Conservation (phyloP, 37 sponge, comb jelly and placozoan species). For the Aphrocallistes beatrix region DNA sequence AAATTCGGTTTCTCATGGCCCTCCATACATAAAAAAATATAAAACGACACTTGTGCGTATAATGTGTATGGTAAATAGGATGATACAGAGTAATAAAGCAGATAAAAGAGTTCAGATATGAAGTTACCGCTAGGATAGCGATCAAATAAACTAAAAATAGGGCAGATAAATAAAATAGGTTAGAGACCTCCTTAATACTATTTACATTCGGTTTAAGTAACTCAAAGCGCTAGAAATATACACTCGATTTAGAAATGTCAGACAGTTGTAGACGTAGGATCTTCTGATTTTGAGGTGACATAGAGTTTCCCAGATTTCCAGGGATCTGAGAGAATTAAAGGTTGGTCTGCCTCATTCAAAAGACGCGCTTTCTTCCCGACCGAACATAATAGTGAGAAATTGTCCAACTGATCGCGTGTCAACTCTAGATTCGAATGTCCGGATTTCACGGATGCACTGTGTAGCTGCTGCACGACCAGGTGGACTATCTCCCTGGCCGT, state of each 20-base stretch:
- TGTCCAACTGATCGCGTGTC: constrained; percentile 11
- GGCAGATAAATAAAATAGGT: too few relatives aligned
- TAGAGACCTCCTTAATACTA: background rate
- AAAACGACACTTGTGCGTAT: too few relatives aligned
- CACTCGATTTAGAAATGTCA: background rate
- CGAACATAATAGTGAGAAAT: background rate
- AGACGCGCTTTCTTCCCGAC: background rate
- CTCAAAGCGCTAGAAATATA: background rate
- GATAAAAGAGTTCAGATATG: too few relatives aligned
- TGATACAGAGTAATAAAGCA: too few relatives aligned
- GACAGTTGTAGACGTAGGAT: background rate
- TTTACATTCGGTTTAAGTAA: background rate
- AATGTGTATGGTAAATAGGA: too few relatives aligned
- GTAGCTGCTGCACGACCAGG: constrained; percentile 1
- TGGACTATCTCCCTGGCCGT: background rate
- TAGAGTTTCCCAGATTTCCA: background rate
- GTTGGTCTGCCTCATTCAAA: background rate
- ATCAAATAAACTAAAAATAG: too few relatives aligned
- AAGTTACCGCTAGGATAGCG: too few relatives aligned
- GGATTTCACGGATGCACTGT: background rate
- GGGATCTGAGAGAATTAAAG: background rate
- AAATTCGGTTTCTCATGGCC: too few relatives aligned
- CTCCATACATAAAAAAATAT: too few relatives aligned
- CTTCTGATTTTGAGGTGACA: background rate
- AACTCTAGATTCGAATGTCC: background rate